Evolutionary conservation across 2,888 invertebrate species (phyloP).

Genomic region (Bimastos eiseni): DNA sequence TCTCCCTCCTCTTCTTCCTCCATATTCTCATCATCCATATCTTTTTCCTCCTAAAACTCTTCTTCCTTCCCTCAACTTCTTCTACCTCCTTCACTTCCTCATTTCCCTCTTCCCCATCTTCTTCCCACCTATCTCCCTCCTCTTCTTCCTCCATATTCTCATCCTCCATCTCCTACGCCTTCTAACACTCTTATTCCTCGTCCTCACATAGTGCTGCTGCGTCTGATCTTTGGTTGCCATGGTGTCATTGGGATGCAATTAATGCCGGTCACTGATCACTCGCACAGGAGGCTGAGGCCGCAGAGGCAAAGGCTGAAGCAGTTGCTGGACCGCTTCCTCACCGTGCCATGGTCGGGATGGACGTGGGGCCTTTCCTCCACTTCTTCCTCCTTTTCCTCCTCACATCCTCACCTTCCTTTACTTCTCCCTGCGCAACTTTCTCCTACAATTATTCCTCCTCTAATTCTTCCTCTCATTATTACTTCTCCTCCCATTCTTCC

Average conservation of each 20-base stretch:
- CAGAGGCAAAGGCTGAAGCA: neutral
- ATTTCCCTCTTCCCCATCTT: neutral
- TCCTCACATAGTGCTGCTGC: neutral
- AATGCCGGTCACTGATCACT: neutral
- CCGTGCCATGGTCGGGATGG: neutral
- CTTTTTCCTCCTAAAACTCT: too few species aligned
- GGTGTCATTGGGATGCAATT: constrained; percentile 4
- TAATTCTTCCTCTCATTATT: too few species aligned
- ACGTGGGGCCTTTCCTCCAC: neutral
- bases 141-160: neutral
- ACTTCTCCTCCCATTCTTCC: too few species aligned
- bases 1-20: too few species aligned
- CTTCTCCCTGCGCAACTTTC: neutral
- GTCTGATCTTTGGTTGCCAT: neutral
- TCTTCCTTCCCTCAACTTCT: neutral
- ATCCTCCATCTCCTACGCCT: neutral
- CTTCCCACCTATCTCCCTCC: neutral
- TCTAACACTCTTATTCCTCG: neutral
- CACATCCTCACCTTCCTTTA: too few species aligned
- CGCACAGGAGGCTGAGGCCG: neutral
- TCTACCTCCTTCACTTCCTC: neutral
- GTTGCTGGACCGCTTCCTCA: neutral
- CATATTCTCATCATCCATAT: too few species aligned
- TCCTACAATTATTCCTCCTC: neutral
- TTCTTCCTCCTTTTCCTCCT: too few species aligned